Evolutionary conservation across 2,888 invertebrate species (phyloP), one percentile per base, ranked within the genome.

Genomic region (Hydroisotoma schaefferi): DNA sequence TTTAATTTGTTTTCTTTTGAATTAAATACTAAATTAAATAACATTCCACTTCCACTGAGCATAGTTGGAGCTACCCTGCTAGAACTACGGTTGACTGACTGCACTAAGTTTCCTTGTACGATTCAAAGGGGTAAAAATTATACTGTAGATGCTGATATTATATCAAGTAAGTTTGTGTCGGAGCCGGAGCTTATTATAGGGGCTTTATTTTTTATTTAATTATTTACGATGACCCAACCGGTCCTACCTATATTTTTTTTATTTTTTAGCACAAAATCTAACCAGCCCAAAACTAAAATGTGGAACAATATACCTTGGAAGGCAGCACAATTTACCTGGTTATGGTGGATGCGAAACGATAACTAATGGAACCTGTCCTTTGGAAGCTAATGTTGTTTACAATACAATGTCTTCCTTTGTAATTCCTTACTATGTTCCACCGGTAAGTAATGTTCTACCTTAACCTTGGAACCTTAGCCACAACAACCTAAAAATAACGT

Each of bases 141-240:
- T 29, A 53, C 46, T 3, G 49, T 58, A 22, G 58, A 58, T 52
- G 58, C 47, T 33, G 52, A 52, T 29, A 53, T 58, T 37, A 28
- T 6, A 6, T 38, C 47, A 22, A 29, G 58, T 58, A 53, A 29
- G 40, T 40, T 40, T 33, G 33, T 10, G 8, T 40, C 20, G 8
- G 20, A n/a, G n/a, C n/a, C n/a, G n/a, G n/a, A n/a, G n/a, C n/a
- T n/a, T n/a, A n/a, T n/a, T n/a, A n/a, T 10, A 5, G 5, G 40
- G 8, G n/a, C 40, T 15, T 33, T 15, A 33, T 33, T 15, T 15
- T 15, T 33, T 33, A 33, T 10, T 33, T 10, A 33, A 33, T 15
- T 15, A 33, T 33, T 33, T 10, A 10, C 33, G n/a, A n/a, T n/a
- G n/a, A n/a, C n/a, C n/a, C n/a, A n/a, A n/a, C n/a, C n/a, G n/a